Evolutionary conservation across 2,113 vertebrate species (phyloP), one percentile per base, ranked within the genome.

Genomic region (Dipodomys ordii): DNA sequence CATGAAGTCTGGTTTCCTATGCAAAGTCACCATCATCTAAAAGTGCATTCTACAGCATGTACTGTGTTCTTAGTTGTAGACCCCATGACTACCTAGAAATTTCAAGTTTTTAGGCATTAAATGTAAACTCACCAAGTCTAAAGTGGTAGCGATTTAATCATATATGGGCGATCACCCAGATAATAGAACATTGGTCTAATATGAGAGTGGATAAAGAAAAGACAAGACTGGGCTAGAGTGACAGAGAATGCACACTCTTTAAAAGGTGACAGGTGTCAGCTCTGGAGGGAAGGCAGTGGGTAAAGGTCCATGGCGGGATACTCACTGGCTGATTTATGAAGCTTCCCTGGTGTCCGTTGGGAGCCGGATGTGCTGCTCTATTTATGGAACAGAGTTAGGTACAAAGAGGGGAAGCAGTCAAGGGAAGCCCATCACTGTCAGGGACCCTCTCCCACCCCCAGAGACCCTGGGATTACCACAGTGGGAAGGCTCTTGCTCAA

Each of bases 281-380:
- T 60, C 1, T 44, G 35, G 28, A 95, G 93, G 90, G 87, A 96
- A 92, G 90, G 53, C 82, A 44, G 74, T 80, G 74, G 85, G 81
- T 82, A 86, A 94, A 96, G 84, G 96, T 72, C 32, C 57, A 94
- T 30, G 91, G 76, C 7, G 3, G 86, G 93, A 95, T 68, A 92
- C 92, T 95, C 60, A 46, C 90, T 95, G 84, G 73, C 93, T 69
- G 96, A 95, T 86, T 96, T 95, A 83, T 90, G 97, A 93, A 96
- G 91, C 73, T 87, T 72, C 64, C 95, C 78, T 22, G 18, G 69
- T 87, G 96, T 92, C 32, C 96, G 81, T 30, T 95, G 65, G 23
- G 79, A 88, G 65, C 72, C 74, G 60, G 89, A 93, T 86, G 91
- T 49, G 89, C 72, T 88, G 74, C 65, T 97, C 71, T 94, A 53